Conservation (phyloP, 2,113 vertebrate genomes). For the Corydoras maculifer region DNA sequence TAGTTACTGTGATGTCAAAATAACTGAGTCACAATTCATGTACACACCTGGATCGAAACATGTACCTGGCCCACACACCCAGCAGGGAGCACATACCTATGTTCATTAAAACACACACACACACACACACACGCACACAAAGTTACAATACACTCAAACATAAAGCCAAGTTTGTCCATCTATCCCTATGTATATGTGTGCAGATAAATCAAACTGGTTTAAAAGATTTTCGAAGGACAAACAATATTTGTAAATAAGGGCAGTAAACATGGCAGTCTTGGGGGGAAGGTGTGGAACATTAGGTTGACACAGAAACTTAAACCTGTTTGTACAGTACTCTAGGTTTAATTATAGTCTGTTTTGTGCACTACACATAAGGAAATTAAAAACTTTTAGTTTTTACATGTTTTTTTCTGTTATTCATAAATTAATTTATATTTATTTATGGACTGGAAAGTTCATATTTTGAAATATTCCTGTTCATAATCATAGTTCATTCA, state of each 20-base stretch:
- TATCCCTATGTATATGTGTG: constrained; percentile 15
- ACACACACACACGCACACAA: constrained; percentile 1
- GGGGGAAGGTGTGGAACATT: constrained; percentile 1
- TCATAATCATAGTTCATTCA: too few relatives aligned
- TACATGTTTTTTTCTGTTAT: too few relatives aligned
- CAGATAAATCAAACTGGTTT: constrained; percentile 18
- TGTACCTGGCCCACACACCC: constrained; percentile 33
- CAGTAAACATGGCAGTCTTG: constrained; percentile 1
- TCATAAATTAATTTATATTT: too few relatives aligned
- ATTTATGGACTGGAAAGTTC: too few relatives aligned
- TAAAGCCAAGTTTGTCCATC: constrained; percentile 25
- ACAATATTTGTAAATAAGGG: constrained; percentile 24
- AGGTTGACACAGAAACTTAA: constrained; percentile 4
- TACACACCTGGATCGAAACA: constrained; percentile 20
- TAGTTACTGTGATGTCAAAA: constrained; percentile 8
- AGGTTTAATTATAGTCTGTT: background rate
- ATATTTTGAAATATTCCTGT: too few relatives aligned
- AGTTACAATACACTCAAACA: constrained; percentile 32
- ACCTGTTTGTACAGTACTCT: background rate
- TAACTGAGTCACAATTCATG: constrained; percentile 10
- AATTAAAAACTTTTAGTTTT: background rate
- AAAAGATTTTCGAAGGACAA: constrained; percentile 22
- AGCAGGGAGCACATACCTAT: constrained; percentile 14
- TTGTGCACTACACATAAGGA: background rate
- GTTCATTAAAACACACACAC: background rate